Percentiles rank a stretch among this genome's conserved stretches.
Conservation (phyloP, 2,888 invertebrate genomes). For the Hypomecis punctinalis region DNA sequence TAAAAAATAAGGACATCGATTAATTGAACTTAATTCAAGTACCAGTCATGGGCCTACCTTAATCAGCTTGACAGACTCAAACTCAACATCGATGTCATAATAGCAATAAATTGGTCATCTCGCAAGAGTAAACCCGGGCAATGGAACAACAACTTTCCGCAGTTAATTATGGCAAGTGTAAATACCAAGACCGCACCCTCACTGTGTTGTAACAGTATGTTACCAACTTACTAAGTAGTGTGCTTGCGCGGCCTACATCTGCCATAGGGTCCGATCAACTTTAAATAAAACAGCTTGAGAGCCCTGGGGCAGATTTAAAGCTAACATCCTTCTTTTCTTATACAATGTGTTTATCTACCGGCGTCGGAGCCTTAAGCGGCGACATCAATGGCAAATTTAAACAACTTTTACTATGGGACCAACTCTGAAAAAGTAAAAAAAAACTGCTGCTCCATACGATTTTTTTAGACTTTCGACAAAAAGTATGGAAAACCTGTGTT, state of each 20-base stretch:
- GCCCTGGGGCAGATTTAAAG: neutral
- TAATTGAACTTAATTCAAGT: too few species aligned
- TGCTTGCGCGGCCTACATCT: constrained; percentile 28
- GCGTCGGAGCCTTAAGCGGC: too few species aligned
- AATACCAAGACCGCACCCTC: constrained; percentile 41
- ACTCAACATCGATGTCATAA: constrained; percentile 28
- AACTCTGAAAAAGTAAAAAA: too few species aligned
- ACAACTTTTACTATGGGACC: too few species aligned
- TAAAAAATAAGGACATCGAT: too few species aligned
- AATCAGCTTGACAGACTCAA: constrained; percentile 5
- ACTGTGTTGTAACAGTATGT: constrained; percentile 35
- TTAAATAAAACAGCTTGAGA: neutral
- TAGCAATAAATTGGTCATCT: constrained; percentile 34
- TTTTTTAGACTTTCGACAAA: too few species aligned
- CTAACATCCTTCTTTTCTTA: too few species aligned
- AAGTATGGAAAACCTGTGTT: too few species aligned
- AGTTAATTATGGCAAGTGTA: constrained; percentile 43
- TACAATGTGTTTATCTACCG: too few species aligned
- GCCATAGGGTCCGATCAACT: constrained; percentile 12
- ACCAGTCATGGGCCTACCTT: neutral
- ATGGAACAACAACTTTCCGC: constrained; percentile 42
- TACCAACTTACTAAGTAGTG: neutral
- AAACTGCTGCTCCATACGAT: too few species aligned
- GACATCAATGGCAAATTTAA: too few species aligned
- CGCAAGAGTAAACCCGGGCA: constrained; percentile 39